Evolutionary conservation across 2,888 invertebrate species (phyloP).

Genomic region (Sicus ferrugineus): DNA sequence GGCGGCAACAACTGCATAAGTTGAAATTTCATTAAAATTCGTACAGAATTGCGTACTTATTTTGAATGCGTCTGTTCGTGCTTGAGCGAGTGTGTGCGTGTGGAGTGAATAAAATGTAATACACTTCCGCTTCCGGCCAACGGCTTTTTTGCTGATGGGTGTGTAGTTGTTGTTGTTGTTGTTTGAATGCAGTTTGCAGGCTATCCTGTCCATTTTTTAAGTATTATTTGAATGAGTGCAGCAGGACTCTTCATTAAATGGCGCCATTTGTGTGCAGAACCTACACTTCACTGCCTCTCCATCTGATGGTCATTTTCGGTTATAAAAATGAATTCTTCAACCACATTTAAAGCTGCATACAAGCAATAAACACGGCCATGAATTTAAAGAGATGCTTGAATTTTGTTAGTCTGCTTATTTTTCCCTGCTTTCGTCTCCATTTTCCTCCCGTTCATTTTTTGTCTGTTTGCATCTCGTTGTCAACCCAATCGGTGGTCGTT

Average conservation of each 20-base stretch:
- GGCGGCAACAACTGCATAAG: not conserved
- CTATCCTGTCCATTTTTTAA: not conserved
- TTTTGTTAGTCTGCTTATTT: not conserved
- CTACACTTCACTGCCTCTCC: no score
- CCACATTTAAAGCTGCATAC: not conserved
- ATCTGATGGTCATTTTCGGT: not conserved
- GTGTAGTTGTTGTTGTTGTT: not conserved
- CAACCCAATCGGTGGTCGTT: slow-evolving; percentile 57
- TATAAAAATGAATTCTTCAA: not conserved
- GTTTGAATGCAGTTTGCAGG: not conserved
- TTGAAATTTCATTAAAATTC: slow-evolving; percentile 15
- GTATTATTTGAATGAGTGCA: not conserved
- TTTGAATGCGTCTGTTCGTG: slow-evolving; percentile 1
- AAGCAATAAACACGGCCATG: not conserved
- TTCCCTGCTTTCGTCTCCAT: not conserved
- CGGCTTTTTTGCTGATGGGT: not conserved
- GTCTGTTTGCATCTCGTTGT: not conserved
- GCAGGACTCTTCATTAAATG: not conserved
- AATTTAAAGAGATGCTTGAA: not conserved
- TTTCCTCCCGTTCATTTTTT: not conserved
- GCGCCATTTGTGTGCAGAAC: not conserved
- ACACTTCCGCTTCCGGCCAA: slow-evolving; percentile 33
- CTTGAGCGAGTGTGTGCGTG: slow-evolving; percentile 16
- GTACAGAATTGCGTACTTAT: slow-evolving; percentile 4
- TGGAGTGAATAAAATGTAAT: slow-evolving; percentile 31